phyloP scores from a whole-genome alignment of 2,113 vertebrate species.

The Fukomys damarensis region DNA sequence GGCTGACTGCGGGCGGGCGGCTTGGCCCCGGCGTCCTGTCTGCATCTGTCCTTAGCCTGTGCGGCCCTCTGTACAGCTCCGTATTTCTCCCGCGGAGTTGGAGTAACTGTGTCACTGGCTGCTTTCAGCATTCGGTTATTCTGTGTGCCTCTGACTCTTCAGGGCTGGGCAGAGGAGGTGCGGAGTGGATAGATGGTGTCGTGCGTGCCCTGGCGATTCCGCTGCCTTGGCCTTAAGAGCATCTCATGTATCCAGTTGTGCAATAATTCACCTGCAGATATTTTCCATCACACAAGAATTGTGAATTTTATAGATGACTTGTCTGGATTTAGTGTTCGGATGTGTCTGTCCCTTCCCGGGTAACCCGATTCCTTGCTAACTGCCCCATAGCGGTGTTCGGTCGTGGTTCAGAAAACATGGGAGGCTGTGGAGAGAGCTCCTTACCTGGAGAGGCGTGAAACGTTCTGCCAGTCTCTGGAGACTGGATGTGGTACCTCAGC shows the following conservation, averaged over 20 bases:
- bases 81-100: neutral
- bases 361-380: neutral
- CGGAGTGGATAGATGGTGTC: neutral
- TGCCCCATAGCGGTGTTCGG: accelerated
- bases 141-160: neutral
- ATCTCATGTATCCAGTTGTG: neutral
- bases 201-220: neutral
- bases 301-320: neutral
- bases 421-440: neutral
- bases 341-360: neutral
- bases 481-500: accelerated
- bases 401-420: neutral
- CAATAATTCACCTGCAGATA: neutral
- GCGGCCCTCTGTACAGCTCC: neutral
- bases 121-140: neutral
- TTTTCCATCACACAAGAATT: neutral
- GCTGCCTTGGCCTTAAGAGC: neutral
- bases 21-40: too few relatives aligned
- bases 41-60: neutral
- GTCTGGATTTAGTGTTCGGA: neutral
- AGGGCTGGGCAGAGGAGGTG: neutral
- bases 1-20: neutral
- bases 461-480: neutral
- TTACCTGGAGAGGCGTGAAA: accelerated
- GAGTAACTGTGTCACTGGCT: neutral